Conservation (phyloP, 2,797 vertebrate genomes). For the Hephaestus fuliginosus region DNA sequence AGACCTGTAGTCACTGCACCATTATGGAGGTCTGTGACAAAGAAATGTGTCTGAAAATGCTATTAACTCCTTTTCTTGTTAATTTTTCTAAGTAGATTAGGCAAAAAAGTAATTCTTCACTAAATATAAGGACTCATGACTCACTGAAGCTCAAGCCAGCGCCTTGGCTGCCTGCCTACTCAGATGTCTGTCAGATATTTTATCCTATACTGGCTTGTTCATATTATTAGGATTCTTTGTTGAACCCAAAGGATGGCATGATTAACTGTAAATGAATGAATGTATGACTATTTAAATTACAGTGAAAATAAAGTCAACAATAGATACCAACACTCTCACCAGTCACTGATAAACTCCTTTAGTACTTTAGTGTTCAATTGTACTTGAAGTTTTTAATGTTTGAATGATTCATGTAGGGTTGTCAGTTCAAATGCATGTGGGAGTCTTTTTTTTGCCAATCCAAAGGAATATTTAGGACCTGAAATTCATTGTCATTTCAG, state of each 20-base stretch:
- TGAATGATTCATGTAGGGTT: too few relatives aligned
- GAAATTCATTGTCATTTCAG: too few relatives aligned
- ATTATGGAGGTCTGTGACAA: not conserved
- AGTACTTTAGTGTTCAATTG: not conserved
- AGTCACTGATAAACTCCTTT: not conserved
- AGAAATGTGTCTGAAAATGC: not conserved
- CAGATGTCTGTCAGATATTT: not conserved
- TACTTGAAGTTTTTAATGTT: not conserved
- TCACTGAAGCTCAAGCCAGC: not conserved
- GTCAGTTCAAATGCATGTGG: not conserved
- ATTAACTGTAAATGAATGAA: slow-evolving; percentile 29
- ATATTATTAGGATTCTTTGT: slow-evolving; percentile 2
- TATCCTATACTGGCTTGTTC: slow-evolving; percentile 1
- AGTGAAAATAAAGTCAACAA: slow-evolving; percentile 42
- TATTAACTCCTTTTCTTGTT: not conserved
- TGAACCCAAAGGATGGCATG: slow-evolving; percentile 14
- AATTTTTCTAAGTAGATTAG: not conserved
- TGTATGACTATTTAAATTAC: slow-evolving; percentile 36
- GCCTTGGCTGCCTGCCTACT: not conserved
- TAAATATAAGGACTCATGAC: not conserved
- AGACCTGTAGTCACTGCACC: too few relatives aligned
- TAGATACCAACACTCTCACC: not conserved
- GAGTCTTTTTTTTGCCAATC: not conserved
- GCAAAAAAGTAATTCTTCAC: not conserved
- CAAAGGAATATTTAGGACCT: not conserved